Evolutionary conservation across 2,888 invertebrate genomes (phyloP), one percentile per base, ranked within the genome.

Genomic region (Helicoverpa assulta): DNA sequence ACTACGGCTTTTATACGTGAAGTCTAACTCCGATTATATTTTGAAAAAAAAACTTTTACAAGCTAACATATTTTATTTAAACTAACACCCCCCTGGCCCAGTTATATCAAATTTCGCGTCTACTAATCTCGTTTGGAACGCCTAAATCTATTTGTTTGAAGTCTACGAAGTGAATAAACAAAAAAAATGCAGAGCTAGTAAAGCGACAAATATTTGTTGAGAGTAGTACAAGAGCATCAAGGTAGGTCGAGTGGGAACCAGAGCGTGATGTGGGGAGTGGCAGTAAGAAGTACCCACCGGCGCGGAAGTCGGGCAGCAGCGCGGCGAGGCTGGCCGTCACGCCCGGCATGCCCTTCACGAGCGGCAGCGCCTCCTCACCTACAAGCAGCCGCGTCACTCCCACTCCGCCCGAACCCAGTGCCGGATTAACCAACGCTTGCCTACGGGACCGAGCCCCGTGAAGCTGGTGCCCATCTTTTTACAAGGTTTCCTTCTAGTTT

Each of bases 281-380:
- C 26, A 26, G 26, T 26, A 26, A 26, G 26, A 26, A 26, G 74
- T 89, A 94, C 96, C 94, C 95, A 98, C 98, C 98, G 97, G 97
- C 96, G 90, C 97, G 97, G 91, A 96, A 97, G 89, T 97, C 97
- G 83, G 97, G 97, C 91, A 97, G 96, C 91, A 97, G 96, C 92
- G 97, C 96, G 92, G 96, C 96, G 85, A 96, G 90, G 91, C 93
- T 89, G 83, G 92, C 90, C 70, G 95, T 96, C 70, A 96, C 95
- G 78, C 96, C 92, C 88, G 95, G 95, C 94, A 96, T 93, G 81
- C 96, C 96, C 91, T 96, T 96, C 87, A 94, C 91, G 83, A 92
- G 90, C 90, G 91, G 93, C 91, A 88, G 88, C 89, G 59, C 55
- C 56, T 73, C 87, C 85, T 55, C 84, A 89, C 89, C 93, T 92